Evolutionary conservation across 2,797 vertebrate species (phyloP).

Genomic region (Zalophus californianus): DNA sequence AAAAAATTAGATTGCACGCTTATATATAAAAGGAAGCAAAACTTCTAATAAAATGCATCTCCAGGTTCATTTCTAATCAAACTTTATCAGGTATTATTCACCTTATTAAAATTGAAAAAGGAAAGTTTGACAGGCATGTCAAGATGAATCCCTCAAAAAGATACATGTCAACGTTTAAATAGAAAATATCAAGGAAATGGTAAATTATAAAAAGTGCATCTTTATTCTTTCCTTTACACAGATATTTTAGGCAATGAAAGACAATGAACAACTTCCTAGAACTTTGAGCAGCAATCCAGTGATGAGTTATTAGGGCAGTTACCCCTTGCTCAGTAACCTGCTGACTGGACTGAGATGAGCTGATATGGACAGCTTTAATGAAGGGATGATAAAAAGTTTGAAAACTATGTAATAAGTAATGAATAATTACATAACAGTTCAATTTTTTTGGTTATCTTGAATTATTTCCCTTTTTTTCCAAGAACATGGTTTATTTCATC

Average conservation of each 20-base stretch:
- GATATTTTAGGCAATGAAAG: slow-evolving; percentile 16
- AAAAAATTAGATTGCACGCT: not conserved
- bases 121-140: slow-evolving; percentile 50
- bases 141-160: slow-evolving; percentile 58
- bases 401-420: not conserved
- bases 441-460: not conserved
- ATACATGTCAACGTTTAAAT: slow-evolving; percentile 51
- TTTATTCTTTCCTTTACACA: slow-evolving; percentile 5
- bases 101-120: slow-evolving; percentile 62
- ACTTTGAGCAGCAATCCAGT: not conserved
- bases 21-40: slow-evolving; percentile 40
- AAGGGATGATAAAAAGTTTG: not conserved
- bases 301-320: not conserved
- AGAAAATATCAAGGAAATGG: slow-evolving; percentile 68
- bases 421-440: not conserved
- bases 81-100: slow-evolving; percentile 66
- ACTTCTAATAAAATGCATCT: slow-evolving; percentile 18
- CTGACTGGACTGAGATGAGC: not conserved
- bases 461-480: not conserved
- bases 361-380: not conserved
- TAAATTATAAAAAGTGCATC: slow-evolving; percentile 58
- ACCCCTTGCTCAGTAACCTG: not conserved
- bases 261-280: not conserved
- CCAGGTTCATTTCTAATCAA: slow-evolving; percentile 59
- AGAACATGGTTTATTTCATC: not conserved